A percentile compares a stretch with the other conserved stretches of the same genome.
These are phyloP conservation scores for Xenentodon cancila DNA, from an alignment of 2,797 vertebrate genomes.

Conservation along the genomic window DNA sequence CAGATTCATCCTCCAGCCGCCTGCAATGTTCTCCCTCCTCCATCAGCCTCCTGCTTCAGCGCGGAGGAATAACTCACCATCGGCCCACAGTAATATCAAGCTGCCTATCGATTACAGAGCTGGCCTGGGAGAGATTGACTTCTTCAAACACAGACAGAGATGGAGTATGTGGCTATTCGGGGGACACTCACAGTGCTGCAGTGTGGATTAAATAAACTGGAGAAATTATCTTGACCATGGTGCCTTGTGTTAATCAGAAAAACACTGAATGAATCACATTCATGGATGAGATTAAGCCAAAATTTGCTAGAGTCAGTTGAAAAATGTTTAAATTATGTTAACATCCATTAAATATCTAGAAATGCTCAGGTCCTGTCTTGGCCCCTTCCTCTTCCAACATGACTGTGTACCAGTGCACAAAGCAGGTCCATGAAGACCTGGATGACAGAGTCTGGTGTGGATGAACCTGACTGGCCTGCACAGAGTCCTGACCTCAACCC, in stretches of 20 bases:
- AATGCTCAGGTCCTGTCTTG: too few species aligned
- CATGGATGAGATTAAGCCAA: background rate
- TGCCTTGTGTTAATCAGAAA: background rate
- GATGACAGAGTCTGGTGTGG: too few species aligned
- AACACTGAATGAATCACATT: background rate
- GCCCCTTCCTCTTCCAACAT: too few species aligned
- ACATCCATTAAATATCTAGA: too few species aligned
- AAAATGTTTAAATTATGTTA: too few species aligned
- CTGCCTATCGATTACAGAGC: constrained; percentile 43
- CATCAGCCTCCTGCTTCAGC: constrained; percentile 33
- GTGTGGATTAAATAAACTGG: constrained; percentile 1
- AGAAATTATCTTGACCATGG: background rate
- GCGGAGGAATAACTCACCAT: constrained; percentile 54
- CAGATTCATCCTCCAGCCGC: constrained; percentile 18
- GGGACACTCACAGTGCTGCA: background rate
- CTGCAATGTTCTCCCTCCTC: constrained; percentile 16
- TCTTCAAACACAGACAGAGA: constrained; percentile 28
- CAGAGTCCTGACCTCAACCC: too few species aligned
- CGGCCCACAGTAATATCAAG: constrained; percentile 34
- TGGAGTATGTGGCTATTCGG: constrained; percentile 14
- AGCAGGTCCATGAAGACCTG: too few species aligned
- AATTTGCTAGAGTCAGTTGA: too few species aligned
- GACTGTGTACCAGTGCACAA: too few species aligned
- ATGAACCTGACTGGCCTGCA: too few species aligned
- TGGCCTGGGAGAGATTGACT: constrained; percentile 26